Base-by-base conservation (phyloP, 1,140 invertebrate genomes). In the Penaeus indicus region DNA sequence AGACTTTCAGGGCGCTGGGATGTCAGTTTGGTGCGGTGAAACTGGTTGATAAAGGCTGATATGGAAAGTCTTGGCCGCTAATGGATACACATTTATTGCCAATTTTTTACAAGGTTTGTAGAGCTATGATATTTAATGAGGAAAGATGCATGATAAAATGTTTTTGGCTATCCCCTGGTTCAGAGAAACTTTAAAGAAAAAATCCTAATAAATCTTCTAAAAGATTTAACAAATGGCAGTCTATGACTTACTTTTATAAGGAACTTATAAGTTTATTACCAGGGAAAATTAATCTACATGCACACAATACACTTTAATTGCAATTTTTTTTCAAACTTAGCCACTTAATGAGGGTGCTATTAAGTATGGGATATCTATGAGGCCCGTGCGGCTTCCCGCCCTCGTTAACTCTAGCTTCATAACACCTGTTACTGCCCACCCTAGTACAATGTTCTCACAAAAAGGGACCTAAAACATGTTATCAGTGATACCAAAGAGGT, bases 31-130 rank as follows among this genome's bases (percentile, higher is more conserved):
- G 86, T 88, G 86, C 86, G 86, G 86, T 88, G 86, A 88, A 83
- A 83, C 81, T 88, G 86, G 84, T 80, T 80, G 77, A 87, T 83
- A 54, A 54, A 88, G 86, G 86, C 86, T 88, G 86, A 77, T 88
- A 88, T 88, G 86, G 82, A 88, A 88, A 88, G 86, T 88, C 86
- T 78, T 88, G 86, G 86, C 86, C 82, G 75, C 81, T 88, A 64
- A 88, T 88, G 86, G 86, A 88, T 88, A 88, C 85, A 87, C 82
- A 88, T 88, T 88, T 88, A 88, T 88, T 88, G 86, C 86, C 86
- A 88, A 88, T 88, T 88, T 83, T 87, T 88, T 88, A 88, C 86
- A 88, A 75, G 81, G 42, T 88, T 88, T 88, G 75, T 88, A 88
- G 86, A 88, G 86, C 86, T 83, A 86, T 88, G 86, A 88, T 88